Percentiles rank a stretch among this genome's conserved stretches.
These are phyloP conservation scores for Hydrolagus colliei DNA, from an alignment of 2,797 vertebrate species.

Conservation along the genomic window DNA sequence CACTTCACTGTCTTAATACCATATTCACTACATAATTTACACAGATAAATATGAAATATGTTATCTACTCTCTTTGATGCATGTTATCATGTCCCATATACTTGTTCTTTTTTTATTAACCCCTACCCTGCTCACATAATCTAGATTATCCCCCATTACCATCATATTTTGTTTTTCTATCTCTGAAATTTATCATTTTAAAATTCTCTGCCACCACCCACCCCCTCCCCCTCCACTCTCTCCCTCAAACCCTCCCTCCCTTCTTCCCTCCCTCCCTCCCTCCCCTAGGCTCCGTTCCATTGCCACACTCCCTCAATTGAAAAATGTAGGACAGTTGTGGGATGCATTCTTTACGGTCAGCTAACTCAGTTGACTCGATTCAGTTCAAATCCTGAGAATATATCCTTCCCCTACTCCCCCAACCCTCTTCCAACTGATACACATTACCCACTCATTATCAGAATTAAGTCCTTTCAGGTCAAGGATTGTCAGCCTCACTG, in stretches of 20 bases:
- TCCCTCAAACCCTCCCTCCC: background rate
- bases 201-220: background rate
- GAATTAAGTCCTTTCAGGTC: no score
- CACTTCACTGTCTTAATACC: constrained; percentile 53
- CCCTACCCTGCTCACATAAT: background rate
- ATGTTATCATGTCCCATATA: constrained; percentile 14
- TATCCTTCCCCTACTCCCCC: no score
- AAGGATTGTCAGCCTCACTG: no score
- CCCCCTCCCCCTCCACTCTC: background rate
- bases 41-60: constrained; percentile 26
- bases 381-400: no score
- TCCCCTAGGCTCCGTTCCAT: no score
- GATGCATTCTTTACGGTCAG: background rate
- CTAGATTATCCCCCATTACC: background rate
- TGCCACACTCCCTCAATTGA: background rate
- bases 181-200: background rate
- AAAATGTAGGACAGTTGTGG: background rate
- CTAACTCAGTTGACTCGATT: background rate
- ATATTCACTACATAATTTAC: constrained; percentile 39
- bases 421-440: no score
- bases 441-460: no score
- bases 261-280: no score
- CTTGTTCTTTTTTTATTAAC: constrained; percentile 27
- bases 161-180: background rate
- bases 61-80: constrained; percentile 27